Percentiles rank a stretch among this genome's conserved stretches.
Evolutionary conservation across 2,113 vertebrate genomes (phyloP).

Genomic region (Dinomys branickii): DNA sequence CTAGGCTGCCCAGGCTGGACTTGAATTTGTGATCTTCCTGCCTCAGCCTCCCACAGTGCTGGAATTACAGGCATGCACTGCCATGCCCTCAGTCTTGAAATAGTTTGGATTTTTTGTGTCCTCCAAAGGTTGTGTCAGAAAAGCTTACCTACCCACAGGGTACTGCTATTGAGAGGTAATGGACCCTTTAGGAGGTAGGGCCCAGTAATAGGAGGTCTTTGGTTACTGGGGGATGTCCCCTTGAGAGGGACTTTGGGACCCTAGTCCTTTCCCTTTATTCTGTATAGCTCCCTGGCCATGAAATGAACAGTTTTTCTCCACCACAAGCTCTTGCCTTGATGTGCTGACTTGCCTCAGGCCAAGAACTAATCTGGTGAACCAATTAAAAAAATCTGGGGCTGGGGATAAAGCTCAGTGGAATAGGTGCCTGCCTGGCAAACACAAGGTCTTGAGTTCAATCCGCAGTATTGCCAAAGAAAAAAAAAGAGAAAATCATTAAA

Average conservation of each 20-base stretch:
- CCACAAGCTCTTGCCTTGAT: not conserved
- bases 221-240: not conserved
- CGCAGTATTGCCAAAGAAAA: too few relatives aligned
- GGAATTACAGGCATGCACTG: not conserved
- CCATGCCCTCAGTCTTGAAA: not conserved
- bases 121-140: not conserved
- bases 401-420: too few relatives aligned
- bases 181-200: not conserved
- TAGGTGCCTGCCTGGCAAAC: too few relatives aligned
- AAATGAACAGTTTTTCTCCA: not conserved
- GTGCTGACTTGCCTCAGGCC: not conserved
- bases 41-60: not conserved
- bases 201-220: not conserved
- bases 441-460: too few relatives aligned
- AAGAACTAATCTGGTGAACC: not conserved
- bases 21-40: not conserved
- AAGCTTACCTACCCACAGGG: not conserved
- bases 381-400: not conserved
- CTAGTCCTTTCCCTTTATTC: not conserved
- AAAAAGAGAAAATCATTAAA: too few relatives aligned
- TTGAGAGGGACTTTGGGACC: not conserved
- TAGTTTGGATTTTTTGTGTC: not conserved
- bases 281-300: not conserved
- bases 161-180: not conserved
- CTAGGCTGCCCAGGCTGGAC: not conserved